Evolutionary conservation across 2,113 vertebrate genomes (phyloP), one percentile per base, ranked within the genome.

Genomic region (Marcusenius ussheri): DNA sequence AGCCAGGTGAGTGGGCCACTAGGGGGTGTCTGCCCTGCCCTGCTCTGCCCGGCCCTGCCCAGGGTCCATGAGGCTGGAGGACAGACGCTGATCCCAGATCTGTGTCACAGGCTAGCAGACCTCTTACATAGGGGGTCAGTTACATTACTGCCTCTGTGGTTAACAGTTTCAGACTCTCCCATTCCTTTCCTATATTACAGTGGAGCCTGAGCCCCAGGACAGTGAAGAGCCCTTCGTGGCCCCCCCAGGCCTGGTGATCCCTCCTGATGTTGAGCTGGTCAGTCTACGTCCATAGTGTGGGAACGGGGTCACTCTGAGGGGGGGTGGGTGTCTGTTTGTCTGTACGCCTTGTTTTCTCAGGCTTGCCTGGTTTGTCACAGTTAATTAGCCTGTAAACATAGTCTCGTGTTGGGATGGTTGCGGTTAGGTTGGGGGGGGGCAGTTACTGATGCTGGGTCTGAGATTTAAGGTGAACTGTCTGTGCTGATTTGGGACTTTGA

Each of bases 191-290:
- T 21, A 13, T 53, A 31, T 56, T 27, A 77, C 42, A 89, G 8
- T 31, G 92, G 93, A 98, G 89, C 88, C 95, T 89, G 97, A 98
- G 95, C 87, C 92, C 1, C 97, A 97, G 91, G 98, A 98, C 92
- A 97, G 95, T 0, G 98, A 99, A 92, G 98, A 99, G 86, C 98
- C 98, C 0, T 99, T 98, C 88, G 92, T 99, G 85, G 98, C 98
- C 6, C 98, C 98, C 2, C 91, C 95, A 0, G 98, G 98, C 46
- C 92, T 99, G 91, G 93, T 93, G 0, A 98, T 99, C 51, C 98
- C 98, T 10, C 94, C 98, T 31, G 98, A 99, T 66, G 97, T 99
- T 88, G 98, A 99, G 88, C 95, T 99, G 97, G 98, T 99, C 95
- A 90, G 98, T 96, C 70, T 8, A 31, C n/a, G 35, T 46, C 10